Evolutionary conservation across 2,888 invertebrate species (phyloP).

Genomic region (Oscheius sp.): DNA sequence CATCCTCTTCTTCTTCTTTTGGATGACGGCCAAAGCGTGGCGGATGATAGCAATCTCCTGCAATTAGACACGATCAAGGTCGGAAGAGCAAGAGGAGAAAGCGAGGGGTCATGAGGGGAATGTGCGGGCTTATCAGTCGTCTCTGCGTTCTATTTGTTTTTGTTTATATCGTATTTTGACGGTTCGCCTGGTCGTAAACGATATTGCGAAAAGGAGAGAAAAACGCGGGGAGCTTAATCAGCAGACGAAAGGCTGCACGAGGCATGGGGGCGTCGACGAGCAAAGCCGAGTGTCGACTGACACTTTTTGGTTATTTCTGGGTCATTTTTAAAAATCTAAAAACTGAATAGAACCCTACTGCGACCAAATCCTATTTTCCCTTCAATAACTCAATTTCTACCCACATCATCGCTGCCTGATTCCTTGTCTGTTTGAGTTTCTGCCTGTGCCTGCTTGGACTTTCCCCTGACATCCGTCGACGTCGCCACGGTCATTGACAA

Average conservation of each 20-base stretch:
- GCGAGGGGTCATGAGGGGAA: background rate
- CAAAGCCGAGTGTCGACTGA: too few relatives aligned
- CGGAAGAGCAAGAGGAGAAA: background rate
- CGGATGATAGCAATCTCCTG: slow-evolving; percentile 27
- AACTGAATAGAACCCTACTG: too few relatives aligned
- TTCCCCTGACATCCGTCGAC: slow-evolving; percentile 33
- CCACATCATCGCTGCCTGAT: slow-evolving; percentile 22
- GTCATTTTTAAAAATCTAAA: background rate
- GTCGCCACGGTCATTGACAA: slow-evolving; percentile 36
- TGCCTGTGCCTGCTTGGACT: background rate
- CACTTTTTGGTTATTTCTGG: background rate
- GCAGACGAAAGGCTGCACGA: too few relatives aligned
- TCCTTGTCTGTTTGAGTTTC: slow-evolving; percentile 34
- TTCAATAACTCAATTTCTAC: background rate
- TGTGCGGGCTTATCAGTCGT: background rate
- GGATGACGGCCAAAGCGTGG: slow-evolving; percentile 15
- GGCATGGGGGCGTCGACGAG: too few relatives aligned
- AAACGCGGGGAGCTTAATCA: too few relatives aligned
- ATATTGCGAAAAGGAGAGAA: too few relatives aligned
- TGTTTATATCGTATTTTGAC: slow-evolving; percentile 7
- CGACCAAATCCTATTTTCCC: too few relatives aligned
- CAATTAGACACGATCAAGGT: slow-evolving; percentile 1
- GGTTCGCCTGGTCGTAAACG: background rate
- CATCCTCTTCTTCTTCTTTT: slow-evolving; percentile 26
- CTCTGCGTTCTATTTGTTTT: background rate